Conservation (phyloP, 2,797 vertebrate genomes). For the Percopsis omiscomaycus region DNA sequence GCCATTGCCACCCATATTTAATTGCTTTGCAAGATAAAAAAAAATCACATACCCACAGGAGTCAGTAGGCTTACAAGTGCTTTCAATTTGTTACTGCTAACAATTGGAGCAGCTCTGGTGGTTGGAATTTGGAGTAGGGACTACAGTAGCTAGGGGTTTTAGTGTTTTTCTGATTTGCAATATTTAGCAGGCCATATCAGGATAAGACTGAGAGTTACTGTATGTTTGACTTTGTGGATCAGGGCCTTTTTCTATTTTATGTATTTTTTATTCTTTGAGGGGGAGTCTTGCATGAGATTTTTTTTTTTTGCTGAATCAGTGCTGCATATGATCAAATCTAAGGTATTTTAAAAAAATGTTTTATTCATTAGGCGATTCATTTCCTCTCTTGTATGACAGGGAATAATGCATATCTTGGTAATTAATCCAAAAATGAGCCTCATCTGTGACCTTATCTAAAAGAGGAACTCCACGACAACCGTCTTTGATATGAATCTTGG, state of each 20-base stretch:
- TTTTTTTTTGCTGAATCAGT: constrained; percentile 14
- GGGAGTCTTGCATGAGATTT: too few species aligned
- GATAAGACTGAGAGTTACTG: neutral
- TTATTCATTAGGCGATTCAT: constrained; percentile 41
- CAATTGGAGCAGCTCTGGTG: constrained; percentile 3
- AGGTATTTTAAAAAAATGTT: constrained; percentile 22
- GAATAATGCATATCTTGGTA: constrained; percentile 4
- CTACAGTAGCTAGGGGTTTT: constrained; percentile 10
- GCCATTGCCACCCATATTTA: constrained; percentile 3
- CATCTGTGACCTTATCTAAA: constrained; percentile 8
- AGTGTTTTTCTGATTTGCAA: neutral
- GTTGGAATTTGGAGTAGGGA: neutral
- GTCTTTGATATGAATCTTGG: neutral
- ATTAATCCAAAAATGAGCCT: constrained; percentile 11
- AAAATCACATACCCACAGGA: neutral
- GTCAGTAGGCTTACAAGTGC: neutral
- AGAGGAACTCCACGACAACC: constrained; percentile 1
- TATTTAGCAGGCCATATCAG: constrained; percentile 3
- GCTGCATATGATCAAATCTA: constrained; percentile 16
- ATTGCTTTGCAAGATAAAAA: neutral
- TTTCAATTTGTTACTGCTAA: constrained; percentile 14
- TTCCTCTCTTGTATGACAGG: constrained; percentile 4
- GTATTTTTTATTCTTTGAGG: too few species aligned
- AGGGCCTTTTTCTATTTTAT: too few species aligned
- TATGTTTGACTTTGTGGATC: neutral